Base-by-base conservation (phyloP, 2,113 vertebrate genomes). In the Lipotes vexillifer region DNA sequence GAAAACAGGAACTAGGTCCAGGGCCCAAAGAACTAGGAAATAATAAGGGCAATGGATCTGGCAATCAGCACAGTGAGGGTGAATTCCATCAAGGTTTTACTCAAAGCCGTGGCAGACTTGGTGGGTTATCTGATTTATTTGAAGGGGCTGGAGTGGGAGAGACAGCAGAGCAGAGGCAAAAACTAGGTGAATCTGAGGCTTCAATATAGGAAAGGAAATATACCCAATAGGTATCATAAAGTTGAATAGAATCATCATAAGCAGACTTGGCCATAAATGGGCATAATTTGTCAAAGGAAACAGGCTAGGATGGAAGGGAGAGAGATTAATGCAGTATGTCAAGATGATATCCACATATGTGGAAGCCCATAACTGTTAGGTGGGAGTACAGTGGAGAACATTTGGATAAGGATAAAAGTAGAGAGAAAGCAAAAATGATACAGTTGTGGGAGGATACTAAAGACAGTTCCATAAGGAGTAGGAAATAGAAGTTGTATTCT, bases 401-500 rank as follows among this genome's bases (percentile, higher is more conserved):
- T 95, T 94, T 96, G 90, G 83, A 57, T 59, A 18, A 78, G 25
- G n/a, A 83, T 72, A 75, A 90, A 92, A 88, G 66, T 31, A 82
- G 91, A 74, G 11, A 89, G 31, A 78, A 87, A 86, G 65, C 65
- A 86, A 90, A 95, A 90, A 31, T 77, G 69, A 91, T 12, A 55
- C 21, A 55, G 27, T 33, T 61, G 94, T 97, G 84, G 88, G 92
- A 93, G 38, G 81, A 71, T 61, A 29, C 90, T 46, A 92, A 95
- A 94, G 49, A 68, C 31, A 25, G 80, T 88, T 92, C 33, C 36
- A 57, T 84, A 38, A 74, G 57, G 84, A 97, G 57, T 23, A 52
- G 88, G 85, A 95, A 97, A 87, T 49, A 94, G 77, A 85, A 72
- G 55, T 81, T 82, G 82, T 49, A 66, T 46, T 91, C 65, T 27